Evolutionary conservation across 2,888 invertebrate species (phyloP).

Genomic region (Tyria jacobaeae): DNA sequence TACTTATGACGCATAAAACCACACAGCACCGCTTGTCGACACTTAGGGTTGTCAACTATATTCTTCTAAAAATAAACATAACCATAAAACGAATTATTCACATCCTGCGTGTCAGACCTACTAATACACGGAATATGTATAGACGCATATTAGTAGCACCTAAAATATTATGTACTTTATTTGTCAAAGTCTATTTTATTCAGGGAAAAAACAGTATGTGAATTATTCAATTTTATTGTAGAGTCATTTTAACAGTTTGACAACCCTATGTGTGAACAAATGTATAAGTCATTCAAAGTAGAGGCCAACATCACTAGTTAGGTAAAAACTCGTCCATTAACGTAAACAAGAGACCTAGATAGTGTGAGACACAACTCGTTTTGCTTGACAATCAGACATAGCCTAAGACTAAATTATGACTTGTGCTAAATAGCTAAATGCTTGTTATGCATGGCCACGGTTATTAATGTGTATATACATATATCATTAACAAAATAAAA

Average conservation of each 20-base stretch:
- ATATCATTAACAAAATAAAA: no score
- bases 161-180: no score
- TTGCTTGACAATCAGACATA: slow-evolving; percentile 21
- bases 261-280: slow-evolving; percentile 20
- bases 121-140: no score
- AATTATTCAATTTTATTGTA: not conserved
- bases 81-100: not conserved
- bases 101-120: not conserved
- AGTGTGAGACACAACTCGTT: slow-evolving; percentile 16
- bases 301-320: slow-evolving; percentile 38
- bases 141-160: no score
- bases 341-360: slow-evolving; percentile 17
- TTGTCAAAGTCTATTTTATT: no score
- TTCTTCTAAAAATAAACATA: not conserved
- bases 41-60: not conserved
- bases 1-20: slow-evolving; percentile 22
- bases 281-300: slow-evolving; percentile 35
- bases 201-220: no score
- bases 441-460: not conserved
- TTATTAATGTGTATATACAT: not conserved
- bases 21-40: not conserved
- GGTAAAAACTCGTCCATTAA: slow-evolving; percentile 42
- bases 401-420: slow-evolving; percentile 40
- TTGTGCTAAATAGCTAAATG: slow-evolving; percentile 35
- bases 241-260: not conserved